phyloP scores from a whole-genome alignment of 2,888 invertebrate genomes.

The Hemithea aestivaria region DNA sequence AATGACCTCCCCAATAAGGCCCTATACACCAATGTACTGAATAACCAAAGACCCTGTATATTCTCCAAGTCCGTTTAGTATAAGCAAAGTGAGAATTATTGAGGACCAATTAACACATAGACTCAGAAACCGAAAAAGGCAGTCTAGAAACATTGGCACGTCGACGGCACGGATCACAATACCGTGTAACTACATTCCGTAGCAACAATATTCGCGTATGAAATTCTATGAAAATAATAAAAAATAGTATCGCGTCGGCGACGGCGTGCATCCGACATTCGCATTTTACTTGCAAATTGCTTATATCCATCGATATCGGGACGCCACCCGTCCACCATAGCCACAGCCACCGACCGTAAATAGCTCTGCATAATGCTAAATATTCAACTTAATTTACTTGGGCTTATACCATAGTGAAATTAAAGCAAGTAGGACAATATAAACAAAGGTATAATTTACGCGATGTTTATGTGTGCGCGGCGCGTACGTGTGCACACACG shows the following conservation, averaged over 20 bases:
- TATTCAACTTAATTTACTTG: slow-evolving; percentile 19
- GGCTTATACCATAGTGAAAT: slow-evolving; percentile 4
- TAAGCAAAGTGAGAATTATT: too few relatives aligned
- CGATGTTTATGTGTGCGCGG: too few relatives aligned
- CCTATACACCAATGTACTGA: too few relatives aligned
- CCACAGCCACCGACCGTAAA: slow-evolving; percentile 29
- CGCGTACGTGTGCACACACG: too few relatives aligned
- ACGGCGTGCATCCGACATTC: slow-evolving; percentile 55
- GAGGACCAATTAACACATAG: too few relatives aligned
- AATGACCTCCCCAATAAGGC: too few relatives aligned
- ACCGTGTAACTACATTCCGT: slow-evolving; percentile 23
- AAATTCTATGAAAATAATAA: slow-evolving; percentile 58
- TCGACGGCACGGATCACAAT: slow-evolving; percentile 25
- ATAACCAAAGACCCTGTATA: too few relatives aligned
- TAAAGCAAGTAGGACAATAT: too few relatives aligned
- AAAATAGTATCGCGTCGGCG: slow-evolving; percentile 40
- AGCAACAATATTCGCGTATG: slow-evolving; percentile 45
- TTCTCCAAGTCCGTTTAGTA: too few relatives aligned
- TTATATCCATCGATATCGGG: slow-evolving; percentile 64
- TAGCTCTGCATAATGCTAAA: slow-evolving; percentile 25
- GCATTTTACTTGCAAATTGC: slow-evolving; percentile 76
- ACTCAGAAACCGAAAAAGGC: too few relatives aligned
- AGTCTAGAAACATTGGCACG: too few relatives aligned
- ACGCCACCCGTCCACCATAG: slow-evolving; percentile 36
- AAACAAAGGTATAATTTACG: too few relatives aligned